Evolutionary conservation across 2,797 vertebrate genomes (phyloP), one percentile per base, ranked within the genome.

Genomic region (Rhincodon typus): DNA sequence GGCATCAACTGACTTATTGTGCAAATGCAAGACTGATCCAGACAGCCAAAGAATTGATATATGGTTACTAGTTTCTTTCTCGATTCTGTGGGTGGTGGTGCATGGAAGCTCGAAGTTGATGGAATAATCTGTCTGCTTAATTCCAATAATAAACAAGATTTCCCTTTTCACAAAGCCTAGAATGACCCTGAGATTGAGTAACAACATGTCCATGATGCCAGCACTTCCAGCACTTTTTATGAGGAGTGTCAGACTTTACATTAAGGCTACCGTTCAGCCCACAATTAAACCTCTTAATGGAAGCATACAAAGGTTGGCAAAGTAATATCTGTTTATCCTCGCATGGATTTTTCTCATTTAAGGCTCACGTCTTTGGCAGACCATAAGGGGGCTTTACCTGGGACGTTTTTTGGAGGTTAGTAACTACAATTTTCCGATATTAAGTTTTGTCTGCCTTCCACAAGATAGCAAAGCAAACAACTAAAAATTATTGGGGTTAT

Each of bases 101-200:
- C 46, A 34, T 66, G 50, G 30, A 91, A n/a, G 88, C 57, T 95
- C 7, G 27, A 72, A 57, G 27, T 57, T 74, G 70, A 95, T 74
- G 38, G 70, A 95, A 91, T 46, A 95, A 95, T 74, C 42, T 94
- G 66, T 94, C 42, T 53, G 94, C 6, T 74, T 95, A 77, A 77
- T 95, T 95, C 46, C 46, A 77, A 77, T 34, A 74, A 57, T 77
- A 77, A 94, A 53, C 27, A 95, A 70, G 13, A 34, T 53, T 91
- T n/a, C 88, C 87, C 88, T 15, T n/a, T 95, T 34, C 94, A 77
- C 70, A n/a, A 74, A 69, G 34, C 70, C 74, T 27, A 72, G 70
- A 95, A 21, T 72, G 42, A 30, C 69, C 94, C 88, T 66, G 38
- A 94, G 25, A 94, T 12, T 94, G 93, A 94, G 27, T 74, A 53